Percentiles rank a stretch among this genome's conserved stretches.
phyloP scores from a whole-genome alignment of 2,888 invertebrate genomes.

The Cyclophora albipunctata region DNA sequence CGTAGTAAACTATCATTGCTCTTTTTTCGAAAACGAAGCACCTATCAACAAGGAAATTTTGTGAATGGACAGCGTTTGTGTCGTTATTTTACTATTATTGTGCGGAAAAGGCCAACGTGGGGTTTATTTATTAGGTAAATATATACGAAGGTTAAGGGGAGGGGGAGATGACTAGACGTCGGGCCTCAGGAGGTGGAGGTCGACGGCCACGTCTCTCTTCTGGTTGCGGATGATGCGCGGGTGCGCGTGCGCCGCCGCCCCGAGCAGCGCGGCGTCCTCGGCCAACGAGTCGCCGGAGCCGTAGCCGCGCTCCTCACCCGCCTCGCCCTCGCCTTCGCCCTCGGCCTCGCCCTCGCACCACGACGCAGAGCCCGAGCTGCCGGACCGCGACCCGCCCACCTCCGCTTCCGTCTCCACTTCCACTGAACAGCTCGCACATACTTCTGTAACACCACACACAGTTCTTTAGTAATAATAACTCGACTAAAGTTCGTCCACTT shows the following conservation, averaged over 20 bases:
- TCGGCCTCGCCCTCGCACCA: constrained; percentile 72
- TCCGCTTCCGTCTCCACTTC: constrained; percentile 64
- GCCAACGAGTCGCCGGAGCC: constrained; percentile 72
- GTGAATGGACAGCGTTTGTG: constrained; percentile 37
- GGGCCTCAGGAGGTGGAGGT: constrained; percentile 63
- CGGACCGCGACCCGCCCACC: constrained; percentile 52
- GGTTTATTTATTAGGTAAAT: constrained; percentile 2
- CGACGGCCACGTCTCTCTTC: constrained; percentile 64
- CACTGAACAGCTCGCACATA: constrained; percentile 64
- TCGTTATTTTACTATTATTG: constrained; percentile 26
- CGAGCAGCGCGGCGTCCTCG: constrained; percentile 64
- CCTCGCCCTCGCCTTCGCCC: constrained; percentile 57
- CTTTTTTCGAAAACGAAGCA: constrained; percentile 41
- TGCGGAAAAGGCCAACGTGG: constrained; percentile 27
- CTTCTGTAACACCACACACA: constrained; percentile 45
- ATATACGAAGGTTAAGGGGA: not conserved
- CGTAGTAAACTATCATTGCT: constrained; percentile 44
- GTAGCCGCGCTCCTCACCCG: constrained; percentile 66
- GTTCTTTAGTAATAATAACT: not conserved
- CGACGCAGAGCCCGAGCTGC: constrained; percentile 65
- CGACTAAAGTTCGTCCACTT: too few relatives aligned
- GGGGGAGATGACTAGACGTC: constrained; percentile 42
- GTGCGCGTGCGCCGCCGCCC: constrained; percentile 39
- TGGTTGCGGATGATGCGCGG: constrained; percentile 48
- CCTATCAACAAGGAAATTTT: constrained; percentile 43